Evolutionary conservation across 2,797 vertebrate species (phyloP).

Genomic region (Rhabdophis nuchalis): DNA sequence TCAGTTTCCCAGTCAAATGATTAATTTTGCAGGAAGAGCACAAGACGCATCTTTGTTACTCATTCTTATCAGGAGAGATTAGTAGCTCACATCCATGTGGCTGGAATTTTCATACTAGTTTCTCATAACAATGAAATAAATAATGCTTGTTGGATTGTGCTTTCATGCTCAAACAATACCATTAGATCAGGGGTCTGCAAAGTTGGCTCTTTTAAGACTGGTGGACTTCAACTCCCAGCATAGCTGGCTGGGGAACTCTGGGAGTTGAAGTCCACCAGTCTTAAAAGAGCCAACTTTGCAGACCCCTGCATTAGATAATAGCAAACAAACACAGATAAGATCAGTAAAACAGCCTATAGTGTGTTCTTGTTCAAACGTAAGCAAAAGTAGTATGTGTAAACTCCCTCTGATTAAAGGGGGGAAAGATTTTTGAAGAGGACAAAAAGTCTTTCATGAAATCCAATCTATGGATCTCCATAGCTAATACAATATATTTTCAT

Average conservation of each 20-base stretch:
- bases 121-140: not conserved
- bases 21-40: not conserved
- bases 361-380: not conserved
- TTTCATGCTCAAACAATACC: not conserved
- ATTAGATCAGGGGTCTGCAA: too few species aligned
- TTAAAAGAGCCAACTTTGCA: too few species aligned
- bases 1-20: not conserved
- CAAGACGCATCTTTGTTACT: not conserved
- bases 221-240: too few species aligned
- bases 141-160: not conserved
- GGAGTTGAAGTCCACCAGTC: too few species aligned
- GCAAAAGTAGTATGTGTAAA: not conserved
- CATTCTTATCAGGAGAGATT: not conserved
- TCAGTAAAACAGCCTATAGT: not conserved
- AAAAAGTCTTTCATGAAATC: not conserved
- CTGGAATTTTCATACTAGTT: not conserved
- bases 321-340: not conserved
- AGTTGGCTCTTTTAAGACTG: too few species aligned
- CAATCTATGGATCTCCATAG: not conserved
- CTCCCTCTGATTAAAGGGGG: not conserved
- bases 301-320: not conserved
- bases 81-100: not conserved
- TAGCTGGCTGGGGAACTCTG: too few species aligned
- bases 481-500: not conserved
- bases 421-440: not conserved